Percentiles rank a stretch among this genome's conserved stretches.
These are phyloP conservation scores for Suillia variegata DNA, from an alignment of 2,888 invertebrate species.

Conservation along the genomic window DNA sequence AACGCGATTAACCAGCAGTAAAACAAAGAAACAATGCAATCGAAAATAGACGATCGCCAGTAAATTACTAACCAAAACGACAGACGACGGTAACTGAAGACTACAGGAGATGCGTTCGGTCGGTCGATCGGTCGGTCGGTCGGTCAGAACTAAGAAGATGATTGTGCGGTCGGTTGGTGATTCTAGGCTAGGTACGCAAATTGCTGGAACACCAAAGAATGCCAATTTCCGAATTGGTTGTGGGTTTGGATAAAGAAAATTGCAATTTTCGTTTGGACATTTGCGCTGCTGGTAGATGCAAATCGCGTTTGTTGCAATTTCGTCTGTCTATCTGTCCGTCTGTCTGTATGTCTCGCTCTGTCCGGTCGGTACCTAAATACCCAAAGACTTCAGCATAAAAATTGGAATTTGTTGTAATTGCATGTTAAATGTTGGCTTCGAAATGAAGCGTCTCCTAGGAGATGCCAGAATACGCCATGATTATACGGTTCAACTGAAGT, in stretches of 20 bases:
- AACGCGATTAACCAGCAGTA: background rate
- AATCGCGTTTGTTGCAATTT: background rate
- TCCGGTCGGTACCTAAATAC: no score
- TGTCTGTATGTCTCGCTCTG: no score
- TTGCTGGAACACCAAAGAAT: background rate
- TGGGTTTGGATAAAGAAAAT: background rate
- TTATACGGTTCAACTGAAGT: no score
- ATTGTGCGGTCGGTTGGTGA: no score
- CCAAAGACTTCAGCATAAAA: no score
- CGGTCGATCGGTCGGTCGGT: no score
- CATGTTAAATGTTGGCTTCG: background rate
- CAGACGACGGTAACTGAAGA: no score
- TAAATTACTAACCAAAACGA: background rate
- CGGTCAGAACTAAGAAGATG: background rate
- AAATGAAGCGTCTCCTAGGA: no score
- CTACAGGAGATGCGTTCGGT: no score
- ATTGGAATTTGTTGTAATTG: background rate
- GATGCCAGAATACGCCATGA: no score
- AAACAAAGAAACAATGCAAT: conserved; percentile 12
- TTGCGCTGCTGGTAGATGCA: background rate
- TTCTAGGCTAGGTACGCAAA: background rate
- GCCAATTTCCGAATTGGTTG: background rate
- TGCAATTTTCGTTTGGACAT: background rate
- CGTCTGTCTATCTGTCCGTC: no score
- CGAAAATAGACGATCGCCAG: conserved; percentile 1